A percentile compares a stretch with the other conserved stretches of the same genome.
phyloP scores from a whole-genome alignment of 2,797 vertebrate genomes.

The Dipus sagitta region DNA sequence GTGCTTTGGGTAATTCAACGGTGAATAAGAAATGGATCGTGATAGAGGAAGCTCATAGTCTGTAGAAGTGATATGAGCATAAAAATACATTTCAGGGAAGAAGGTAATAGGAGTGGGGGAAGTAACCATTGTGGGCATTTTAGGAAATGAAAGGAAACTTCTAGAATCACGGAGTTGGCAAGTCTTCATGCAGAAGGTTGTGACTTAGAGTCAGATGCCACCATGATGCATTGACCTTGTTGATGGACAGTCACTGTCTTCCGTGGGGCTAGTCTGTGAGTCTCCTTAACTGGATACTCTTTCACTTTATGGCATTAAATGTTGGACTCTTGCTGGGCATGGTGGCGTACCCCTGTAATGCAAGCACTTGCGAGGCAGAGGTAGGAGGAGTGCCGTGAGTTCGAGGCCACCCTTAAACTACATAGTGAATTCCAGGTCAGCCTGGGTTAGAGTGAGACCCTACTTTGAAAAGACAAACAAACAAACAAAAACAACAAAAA shows the following conservation, averaged over 20 bases:
- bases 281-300: background rate
- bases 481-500: too few relatives aligned
- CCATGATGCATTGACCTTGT: background rate
- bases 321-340: background rate
- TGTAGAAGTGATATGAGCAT: background rate
- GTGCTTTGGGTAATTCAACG: background rate
- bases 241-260: background rate
- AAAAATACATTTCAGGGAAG: background rate
- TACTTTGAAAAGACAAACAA: too few relatives aligned
- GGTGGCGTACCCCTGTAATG: too few relatives aligned
- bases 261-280: background rate
- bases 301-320: background rate
- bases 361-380: too few relatives aligned
- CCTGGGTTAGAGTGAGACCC: too few relatives aligned
- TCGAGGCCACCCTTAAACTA: too few relatives aligned
- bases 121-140: background rate
- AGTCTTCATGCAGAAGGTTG: background rate
- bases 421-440: too few relatives aligned
- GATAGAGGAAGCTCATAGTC: background rate
- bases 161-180: background rate
- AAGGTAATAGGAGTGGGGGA: background rate
- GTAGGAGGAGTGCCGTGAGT: too few relatives aligned
- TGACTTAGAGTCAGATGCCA: background rate
- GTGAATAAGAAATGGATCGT: slow-evolving; percentile 30
- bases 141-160: background rate